Base-by-base conservation (phyloP, 2,797 vertebrate genomes). In the Tapera naevia region DNA sequence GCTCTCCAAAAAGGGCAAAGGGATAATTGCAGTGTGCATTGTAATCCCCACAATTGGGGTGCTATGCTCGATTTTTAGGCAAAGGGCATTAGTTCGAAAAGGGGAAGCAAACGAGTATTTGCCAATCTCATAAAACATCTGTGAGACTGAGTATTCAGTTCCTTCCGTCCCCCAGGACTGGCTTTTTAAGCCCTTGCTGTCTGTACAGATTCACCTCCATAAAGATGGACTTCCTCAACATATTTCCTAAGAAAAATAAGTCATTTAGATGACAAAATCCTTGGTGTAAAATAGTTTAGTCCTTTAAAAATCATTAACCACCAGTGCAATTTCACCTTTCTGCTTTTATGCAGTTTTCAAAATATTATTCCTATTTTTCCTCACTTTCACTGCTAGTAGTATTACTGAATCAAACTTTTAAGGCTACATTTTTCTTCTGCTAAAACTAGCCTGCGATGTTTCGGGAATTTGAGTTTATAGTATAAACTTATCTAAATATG, bases 391-490 rank as follows among this genome's bases (percentile, higher is more conserved):
- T 48, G 14, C 46, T 73, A 33, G 12, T 13, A 78, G 27, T 35
- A 51, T 41, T 61, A 72, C 33, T n/a, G 32, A 87, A 61, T 73
- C 45, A 75, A 72, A 37, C 50, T 10, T 81, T 72, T 57, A 64
- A 84, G 17, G 13, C 39, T 84, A 56, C 62, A 66, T 90, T 93
- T 60, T 86, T 67, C 25, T 92, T 43, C 74, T 64, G 56, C 88
- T 80, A 51, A 61, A 88, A 78, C 75, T 76, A 37, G 56, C 48
- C 46, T 75, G 51, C 6, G 22, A 15, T 79, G 48, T 88, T 88
- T 86, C 66, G 79, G 67, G 83, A 65, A 81, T 91, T 88, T 83
- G 73, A 86, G 35, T 91, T 78, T 93, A 41, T 37, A 62, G 7
- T 84, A 45, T 72, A 94, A 94, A 88, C 22, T 35, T 88, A 89